phyloP scores from a whole-genome alignment of 2,888 invertebrate genomes.

The Balanococcus diminutus region DNA sequence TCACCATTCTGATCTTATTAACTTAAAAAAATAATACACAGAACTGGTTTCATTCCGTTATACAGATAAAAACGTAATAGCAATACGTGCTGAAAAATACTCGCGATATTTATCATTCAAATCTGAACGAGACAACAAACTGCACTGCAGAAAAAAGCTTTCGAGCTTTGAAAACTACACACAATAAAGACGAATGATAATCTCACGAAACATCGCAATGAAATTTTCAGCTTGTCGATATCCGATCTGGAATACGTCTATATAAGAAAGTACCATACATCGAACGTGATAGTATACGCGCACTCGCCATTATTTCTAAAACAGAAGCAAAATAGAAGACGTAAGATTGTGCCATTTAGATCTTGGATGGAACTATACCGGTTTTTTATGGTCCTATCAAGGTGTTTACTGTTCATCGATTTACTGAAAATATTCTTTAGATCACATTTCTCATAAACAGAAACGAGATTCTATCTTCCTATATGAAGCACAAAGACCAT shows the following conservation, averaged over 20 bases:
- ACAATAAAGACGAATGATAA: background rate
- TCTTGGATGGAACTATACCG: background rate
- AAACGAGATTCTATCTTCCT: background rate
- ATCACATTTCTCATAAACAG: background rate
- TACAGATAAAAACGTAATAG: background rate
- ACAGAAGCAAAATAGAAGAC: background rate
- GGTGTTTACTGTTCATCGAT: background rate
- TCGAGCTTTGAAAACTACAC: background rate
- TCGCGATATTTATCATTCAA: background rate
- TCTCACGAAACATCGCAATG: background rate
- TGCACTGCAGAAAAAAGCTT: background rate
- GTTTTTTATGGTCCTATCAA: background rate
- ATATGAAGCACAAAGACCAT: background rate
- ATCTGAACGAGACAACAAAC: background rate
- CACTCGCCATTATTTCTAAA: background rate
- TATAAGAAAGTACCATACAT: background rate
- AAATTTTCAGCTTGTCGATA: background rate
- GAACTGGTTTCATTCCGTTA: conserved; percentile 5
- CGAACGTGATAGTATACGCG: background rate
- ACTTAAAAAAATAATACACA: background rate
- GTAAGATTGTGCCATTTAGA: background rate
- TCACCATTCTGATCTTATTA: background rate
- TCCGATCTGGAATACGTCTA: background rate
- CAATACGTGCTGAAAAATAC: background rate
- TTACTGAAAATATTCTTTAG: background rate